These are phyloP conservation scores for Manduca sexta DNA, from an alignment of 1,140 invertebrate species.

Conservation along the genomic window DNA sequence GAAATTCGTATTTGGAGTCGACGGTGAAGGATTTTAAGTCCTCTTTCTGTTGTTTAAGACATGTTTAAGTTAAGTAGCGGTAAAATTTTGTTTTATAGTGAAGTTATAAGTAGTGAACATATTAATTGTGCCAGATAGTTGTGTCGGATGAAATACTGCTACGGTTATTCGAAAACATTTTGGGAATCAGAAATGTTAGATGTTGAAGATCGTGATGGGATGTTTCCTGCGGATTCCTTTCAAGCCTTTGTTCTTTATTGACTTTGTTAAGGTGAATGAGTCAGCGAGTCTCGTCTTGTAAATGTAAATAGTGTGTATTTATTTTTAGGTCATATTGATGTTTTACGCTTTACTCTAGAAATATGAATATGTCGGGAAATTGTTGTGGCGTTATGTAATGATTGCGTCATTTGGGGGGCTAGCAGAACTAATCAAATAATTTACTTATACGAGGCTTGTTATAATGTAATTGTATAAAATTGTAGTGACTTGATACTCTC, in stretches of 20 bases:
- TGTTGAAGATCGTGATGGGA: not conserved
- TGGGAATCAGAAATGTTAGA: not conserved
- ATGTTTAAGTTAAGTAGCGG: conserved; percentile 56
- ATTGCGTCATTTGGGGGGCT: too few relatives aligned
- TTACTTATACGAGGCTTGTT: too few relatives aligned
- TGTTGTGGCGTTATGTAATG: too few relatives aligned
- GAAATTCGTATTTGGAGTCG: conserved; percentile 66
- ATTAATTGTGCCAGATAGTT: conserved; percentile 48
- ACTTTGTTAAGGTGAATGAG: conserved; percentile 14
- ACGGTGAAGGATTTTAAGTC: conserved; percentile 66
- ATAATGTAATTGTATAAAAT: too few relatives aligned
- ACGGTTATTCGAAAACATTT: conserved; percentile 8
- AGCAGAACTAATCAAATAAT: too few relatives aligned
- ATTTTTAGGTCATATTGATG: not conserved
- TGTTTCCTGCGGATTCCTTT: conserved; percentile 1
- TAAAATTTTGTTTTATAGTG: conserved; percentile 60
- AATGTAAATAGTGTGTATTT: conserved; percentile 10
- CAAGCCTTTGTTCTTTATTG: conserved; percentile 3
- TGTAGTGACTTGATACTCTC: too few relatives aligned
- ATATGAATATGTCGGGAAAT: too few relatives aligned
- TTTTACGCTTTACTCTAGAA: not conserved
- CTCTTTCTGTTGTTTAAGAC: conserved; percentile 57
- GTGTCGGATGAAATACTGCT: conserved; percentile 20
- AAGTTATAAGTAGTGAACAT: conserved; percentile 48
- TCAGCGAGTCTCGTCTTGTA: conserved; percentile 6